phyloP scores from a whole-genome alignment of 2,888 invertebrate species.

The Pimpla rufipes region DNA sequence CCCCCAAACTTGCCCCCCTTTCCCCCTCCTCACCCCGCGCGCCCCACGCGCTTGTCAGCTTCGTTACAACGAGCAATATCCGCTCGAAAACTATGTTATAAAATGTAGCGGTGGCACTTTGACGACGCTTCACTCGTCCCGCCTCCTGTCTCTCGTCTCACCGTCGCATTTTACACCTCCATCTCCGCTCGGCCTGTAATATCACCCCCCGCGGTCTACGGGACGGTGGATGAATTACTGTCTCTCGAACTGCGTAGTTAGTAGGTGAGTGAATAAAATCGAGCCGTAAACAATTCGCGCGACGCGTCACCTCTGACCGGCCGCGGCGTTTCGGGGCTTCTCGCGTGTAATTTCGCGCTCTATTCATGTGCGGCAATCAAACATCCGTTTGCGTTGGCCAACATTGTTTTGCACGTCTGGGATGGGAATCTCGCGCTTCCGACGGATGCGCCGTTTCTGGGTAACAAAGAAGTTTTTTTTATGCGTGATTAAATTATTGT shows the following conservation, averaged over 20 bases:
- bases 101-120: slow-evolving; percentile 44
- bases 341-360: background rate
- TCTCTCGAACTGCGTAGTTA: slow-evolving; percentile 1
- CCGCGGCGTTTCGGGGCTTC: background rate
- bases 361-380: slow-evolving; percentile 13
- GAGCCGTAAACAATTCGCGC: background rate
- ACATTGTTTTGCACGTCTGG: too few relatives aligned
- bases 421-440: too few relatives aligned
- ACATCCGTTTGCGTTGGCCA: background rate
- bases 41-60: slow-evolving; percentile 19
- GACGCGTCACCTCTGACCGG: background rate
- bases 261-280: background rate
- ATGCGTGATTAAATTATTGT: too few relatives aligned
- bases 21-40: background rate
- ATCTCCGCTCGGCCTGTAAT: background rate
- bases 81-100: slow-evolving; percentile 52
- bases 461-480: too few relatives aligned
- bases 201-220: background rate
- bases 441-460: too few relatives aligned
- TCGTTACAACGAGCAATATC: slow-evolving; percentile 64
- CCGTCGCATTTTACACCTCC: background rate
- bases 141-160: background rate
- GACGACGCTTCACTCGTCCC: slow-evolving; percentile 35
- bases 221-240: slow-evolving; percentile 4
- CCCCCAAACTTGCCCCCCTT: background rate